These are phyloP conservation scores for Paralichthys olivaceus DNA, from an alignment of 2,113 vertebrate genomes.

Conservation along the genomic window DNA sequence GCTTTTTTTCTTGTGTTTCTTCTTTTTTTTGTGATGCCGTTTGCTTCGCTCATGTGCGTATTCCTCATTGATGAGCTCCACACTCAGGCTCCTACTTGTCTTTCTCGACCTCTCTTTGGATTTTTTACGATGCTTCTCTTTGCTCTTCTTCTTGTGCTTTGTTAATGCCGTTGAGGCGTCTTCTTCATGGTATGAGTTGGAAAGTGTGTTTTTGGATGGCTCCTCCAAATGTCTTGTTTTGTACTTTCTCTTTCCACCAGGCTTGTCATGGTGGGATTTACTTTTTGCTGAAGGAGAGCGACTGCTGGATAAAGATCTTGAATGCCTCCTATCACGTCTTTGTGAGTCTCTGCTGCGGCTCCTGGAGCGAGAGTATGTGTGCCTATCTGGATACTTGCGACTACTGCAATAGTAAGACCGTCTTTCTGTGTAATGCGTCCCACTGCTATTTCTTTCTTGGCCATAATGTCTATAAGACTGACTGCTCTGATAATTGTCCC, in stretches of 20 bases:
- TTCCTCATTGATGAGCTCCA: conserved; percentile 87
- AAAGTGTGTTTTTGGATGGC: conserved; percentile 32
- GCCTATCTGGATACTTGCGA: conserved; percentile 78
- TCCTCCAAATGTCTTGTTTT: conserved; percentile 92
- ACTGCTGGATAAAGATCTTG: conserved; percentile 85
- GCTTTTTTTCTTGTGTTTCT: conserved; percentile 92
- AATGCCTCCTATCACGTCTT: conserved; percentile 79
- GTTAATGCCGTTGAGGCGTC: conserved; percentile 36
- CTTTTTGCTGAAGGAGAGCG: conserved; percentile 80
- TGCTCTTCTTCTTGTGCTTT: conserved; percentile 77
- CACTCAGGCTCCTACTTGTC: conserved; percentile 84
- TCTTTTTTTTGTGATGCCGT: conserved; percentile 90
- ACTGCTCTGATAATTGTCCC: conserved; percentile 79
- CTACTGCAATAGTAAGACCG: conserved; percentile 80
- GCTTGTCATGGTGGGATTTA: conserved; percentile 84
- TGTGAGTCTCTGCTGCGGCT: conserved; percentile 81
- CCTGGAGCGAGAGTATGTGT: conserved; percentile 76
- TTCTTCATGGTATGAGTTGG: conserved; percentile 17
- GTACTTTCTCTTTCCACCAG: conserved; percentile 91
- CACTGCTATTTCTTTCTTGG: conserved; percentile 76
- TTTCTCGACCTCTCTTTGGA: conserved; percentile 83
- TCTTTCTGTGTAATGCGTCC: conserved; percentile 79
- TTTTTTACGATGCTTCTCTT: conserved; percentile 80
- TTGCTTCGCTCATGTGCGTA: conserved; percentile 76
- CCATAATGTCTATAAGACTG: conserved; percentile 83